Percentiles rank a stretch among this genome's conserved stretches.
Conservation (phyloP, 2,113 vertebrate species). For the Trichechus manatus region DNA sequence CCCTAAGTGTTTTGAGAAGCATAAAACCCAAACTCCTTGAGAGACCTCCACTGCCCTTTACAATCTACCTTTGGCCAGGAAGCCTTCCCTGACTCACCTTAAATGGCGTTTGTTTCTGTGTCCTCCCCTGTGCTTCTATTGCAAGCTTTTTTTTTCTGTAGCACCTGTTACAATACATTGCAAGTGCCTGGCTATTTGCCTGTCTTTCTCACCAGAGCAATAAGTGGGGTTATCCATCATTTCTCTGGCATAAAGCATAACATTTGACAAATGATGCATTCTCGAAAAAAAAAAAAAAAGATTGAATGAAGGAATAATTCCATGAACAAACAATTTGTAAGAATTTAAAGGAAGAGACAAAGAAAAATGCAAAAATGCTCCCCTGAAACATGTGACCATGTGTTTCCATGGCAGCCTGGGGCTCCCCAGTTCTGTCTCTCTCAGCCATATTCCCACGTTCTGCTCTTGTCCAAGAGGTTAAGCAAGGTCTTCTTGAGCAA, state of each 20-base stretch:
- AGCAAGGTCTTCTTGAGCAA: constrained; percentile 62
- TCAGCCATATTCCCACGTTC: constrained; percentile 3
- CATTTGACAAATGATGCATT: background rate
- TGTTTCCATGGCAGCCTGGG: background rate
- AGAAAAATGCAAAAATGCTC: background rate
- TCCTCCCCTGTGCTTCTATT: background rate
- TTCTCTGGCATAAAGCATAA: background rate
- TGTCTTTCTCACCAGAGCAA: background rate
- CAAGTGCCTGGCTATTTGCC: background rate
- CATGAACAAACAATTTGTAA: background rate
- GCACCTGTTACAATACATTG: background rate
- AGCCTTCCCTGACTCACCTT: background rate
- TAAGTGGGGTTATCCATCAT: background rate
- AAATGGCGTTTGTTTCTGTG: background rate
- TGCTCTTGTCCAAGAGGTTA: constrained; percentile 55
- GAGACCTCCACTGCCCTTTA: background rate
- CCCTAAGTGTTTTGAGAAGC: background rate
- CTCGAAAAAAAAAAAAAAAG: background rate
- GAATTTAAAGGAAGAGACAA: background rate
- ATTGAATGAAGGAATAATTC: background rate
- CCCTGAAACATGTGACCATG: background rate
- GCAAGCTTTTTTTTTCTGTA: background rate
- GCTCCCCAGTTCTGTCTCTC: background rate
- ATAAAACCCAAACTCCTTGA: background rate
- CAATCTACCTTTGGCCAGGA: background rate